Conservation (phyloP, 1,140 invertebrate genomes). For the Bombus consobrinus region DNA sequence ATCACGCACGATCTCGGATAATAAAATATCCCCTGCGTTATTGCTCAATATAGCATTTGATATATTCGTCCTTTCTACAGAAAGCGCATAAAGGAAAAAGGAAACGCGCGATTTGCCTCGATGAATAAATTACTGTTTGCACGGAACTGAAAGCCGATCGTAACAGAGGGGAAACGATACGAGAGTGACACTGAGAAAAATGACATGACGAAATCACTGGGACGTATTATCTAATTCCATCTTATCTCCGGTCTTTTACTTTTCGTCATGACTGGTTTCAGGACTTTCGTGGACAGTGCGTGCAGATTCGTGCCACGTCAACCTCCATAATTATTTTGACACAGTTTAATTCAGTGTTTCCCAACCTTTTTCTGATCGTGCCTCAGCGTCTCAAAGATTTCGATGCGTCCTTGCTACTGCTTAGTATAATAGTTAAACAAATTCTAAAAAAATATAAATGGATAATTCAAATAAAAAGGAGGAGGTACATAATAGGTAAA, state of each 20-base stretch:
- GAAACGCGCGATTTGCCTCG: conserved; percentile 1
- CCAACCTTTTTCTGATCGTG: too few relatives aligned
- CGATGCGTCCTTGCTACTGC: too few relatives aligned
- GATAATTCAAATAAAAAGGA: too few relatives aligned
- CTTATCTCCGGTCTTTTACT: conserved; percentile 57
- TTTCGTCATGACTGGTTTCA: conserved; percentile 60
- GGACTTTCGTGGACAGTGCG: conserved; percentile 28
- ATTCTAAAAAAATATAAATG: too few relatives aligned
- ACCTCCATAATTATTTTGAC: conserved; percentile 53
- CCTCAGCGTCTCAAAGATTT: too few relatives aligned
- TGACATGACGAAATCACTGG: conserved; percentile 6
- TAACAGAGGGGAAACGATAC: conserved; percentile 9
- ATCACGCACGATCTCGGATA: neutral
- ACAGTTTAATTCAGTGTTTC: conserved; percentile 18
- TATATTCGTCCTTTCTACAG: neutral
- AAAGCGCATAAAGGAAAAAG: neutral
- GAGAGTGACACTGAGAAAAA: conserved; percentile 28
- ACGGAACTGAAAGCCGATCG: conserved; percentile 15
- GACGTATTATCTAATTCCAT: conserved; percentile 40
- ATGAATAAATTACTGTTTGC: conserved; percentile 19
- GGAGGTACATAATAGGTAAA: too few relatives aligned
- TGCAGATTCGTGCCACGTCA: conserved; percentile 36
- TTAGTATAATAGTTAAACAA: too few relatives aligned
- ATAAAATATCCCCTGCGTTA: neutral
- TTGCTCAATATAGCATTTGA: too few relatives aligned